Base-by-base conservation (phyloP, 2,888 invertebrate species). In the Morinoia aosen region DNA sequence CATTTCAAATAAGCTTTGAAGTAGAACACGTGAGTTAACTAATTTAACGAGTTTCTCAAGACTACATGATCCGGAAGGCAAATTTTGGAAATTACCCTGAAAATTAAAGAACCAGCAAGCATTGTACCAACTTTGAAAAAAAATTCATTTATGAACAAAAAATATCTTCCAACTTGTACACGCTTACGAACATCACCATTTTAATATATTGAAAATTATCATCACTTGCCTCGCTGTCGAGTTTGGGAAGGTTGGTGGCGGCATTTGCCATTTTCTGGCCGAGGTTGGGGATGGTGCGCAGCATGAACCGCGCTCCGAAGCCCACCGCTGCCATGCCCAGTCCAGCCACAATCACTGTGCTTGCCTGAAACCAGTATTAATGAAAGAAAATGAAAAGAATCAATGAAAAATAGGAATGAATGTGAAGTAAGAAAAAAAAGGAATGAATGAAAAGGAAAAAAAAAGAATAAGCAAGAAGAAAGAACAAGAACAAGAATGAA, bases 271-370 rank as follows among this genome's bases (percentile, higher is more conserved):
- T 98, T 97, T 98, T 98, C 97, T 98, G 98, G 0, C 98, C 98
- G 97, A 98, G 98, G 97, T 98, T 98, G 11, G 99, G 99, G 97
- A 98, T 98, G 97, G 98, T 98, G 97, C 98, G 98, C 14, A 99
- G 97, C 1, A 98, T 97, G 97, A 98, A 98, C 96, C 99, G 98
- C 0, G 99, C 99, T 88, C 98, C 98, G 97, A 98, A 99, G 12
- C 99, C 99, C 11, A 99, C 98, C 2, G 98, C 99, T 25, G 99
- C 99, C 97, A 99, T 97, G 0, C 99, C 99, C 90, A 99, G 97
- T 7, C 99, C 99, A 58, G 98, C 98, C 95, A 98, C 97, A 97
- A 99, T 98, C 96, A 98, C 97, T 91, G 98, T 48, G 94, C 95
- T 96, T 33, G 96, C 96, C 96, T 96, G 96, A 95, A 96, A 90